These are phyloP conservation scores for Catharus minimus DNA, from an alignment of 2,113 vertebrate species.

Conservation along the genomic window DNA sequence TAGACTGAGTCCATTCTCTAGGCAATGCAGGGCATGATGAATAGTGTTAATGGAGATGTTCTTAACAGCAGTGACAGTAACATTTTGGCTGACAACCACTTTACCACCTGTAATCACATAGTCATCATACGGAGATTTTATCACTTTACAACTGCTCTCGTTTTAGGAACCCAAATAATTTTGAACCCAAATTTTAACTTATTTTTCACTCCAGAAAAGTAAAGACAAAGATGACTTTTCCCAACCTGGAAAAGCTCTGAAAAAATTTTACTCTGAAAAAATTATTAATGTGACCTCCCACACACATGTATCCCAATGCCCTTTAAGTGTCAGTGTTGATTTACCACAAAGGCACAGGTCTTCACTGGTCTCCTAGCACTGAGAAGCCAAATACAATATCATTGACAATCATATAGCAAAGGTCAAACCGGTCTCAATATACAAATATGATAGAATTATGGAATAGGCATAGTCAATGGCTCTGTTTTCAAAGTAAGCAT, in stretches of 20 bases:
- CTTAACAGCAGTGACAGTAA: not conserved
- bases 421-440: not conserved
- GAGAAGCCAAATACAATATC: not conserved
- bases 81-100: not conserved
- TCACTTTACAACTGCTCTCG: fast-evolving
- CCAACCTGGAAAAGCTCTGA: not conserved
- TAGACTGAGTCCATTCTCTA: not conserved
- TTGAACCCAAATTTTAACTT: not conserved
- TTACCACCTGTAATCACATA: not conserved
- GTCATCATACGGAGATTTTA: not conserved
- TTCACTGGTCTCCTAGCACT: not conserved
- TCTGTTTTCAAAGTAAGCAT: not conserved
- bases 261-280: not conserved
- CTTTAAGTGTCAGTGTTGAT: not conserved
- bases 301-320: fast-evolving
- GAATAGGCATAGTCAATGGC: not conserved
- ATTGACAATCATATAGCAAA: not conserved
- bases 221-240: not conserved
- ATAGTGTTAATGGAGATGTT: not conserved
- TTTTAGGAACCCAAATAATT: not conserved
- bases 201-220: not conserved
- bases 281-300: not conserved
- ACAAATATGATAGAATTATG: not conserved
- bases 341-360: not conserved
- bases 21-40: not conserved